Base-by-base conservation (phyloP, 2,888 invertebrate genomes). In the Epistrophe eligans region DNA sequence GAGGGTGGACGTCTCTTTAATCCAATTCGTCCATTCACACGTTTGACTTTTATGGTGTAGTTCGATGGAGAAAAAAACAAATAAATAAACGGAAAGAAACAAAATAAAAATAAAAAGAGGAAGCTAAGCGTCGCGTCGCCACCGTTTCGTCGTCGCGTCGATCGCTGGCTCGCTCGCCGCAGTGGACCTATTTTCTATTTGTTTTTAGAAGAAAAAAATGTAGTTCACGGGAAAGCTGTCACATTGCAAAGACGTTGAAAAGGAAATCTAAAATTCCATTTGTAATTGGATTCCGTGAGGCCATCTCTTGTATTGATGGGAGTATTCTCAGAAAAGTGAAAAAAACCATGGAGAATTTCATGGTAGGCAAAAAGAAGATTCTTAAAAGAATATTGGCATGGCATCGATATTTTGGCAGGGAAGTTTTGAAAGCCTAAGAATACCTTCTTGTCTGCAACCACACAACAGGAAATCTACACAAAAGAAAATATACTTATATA, bases 201-300 rank as follows among this genome's bases (percentile, higher is more conserved):
- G 50, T 66, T 82, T 77, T 82, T 57, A 32, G 24, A 76, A 80
- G 7, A 15, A n/a, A 66, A 66, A 67, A 67, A 84, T 80, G 81
- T 81, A 83, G 82, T 83, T 87, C 87, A 83, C 45, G 73, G 32
- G 74, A 87, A 87, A 83, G 79, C 73, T 83, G 77, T 85, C 85
- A 73, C 60, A 62, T 82, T 55, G 57, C 11, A 32, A 67, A 77
- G 64, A 82, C 84, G 64, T 80, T 72, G 70, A 70, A 72, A 77
- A 85, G 85, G 82, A 77, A 82, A 77, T 79, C 62, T 79, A 70
- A 64, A 35, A 64, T 73, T 70, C 80, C 58, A 84, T 72, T 80
- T 80, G 73, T 70, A 77, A 52, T 57, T 71, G 67, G 55, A 72
- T 57, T 62, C 19, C 15, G 15, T 57, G 24, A 35, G 77, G 62